Conservation (phyloP, 1,140 invertebrate genomes). For the Halictus rubicundus region DNA sequence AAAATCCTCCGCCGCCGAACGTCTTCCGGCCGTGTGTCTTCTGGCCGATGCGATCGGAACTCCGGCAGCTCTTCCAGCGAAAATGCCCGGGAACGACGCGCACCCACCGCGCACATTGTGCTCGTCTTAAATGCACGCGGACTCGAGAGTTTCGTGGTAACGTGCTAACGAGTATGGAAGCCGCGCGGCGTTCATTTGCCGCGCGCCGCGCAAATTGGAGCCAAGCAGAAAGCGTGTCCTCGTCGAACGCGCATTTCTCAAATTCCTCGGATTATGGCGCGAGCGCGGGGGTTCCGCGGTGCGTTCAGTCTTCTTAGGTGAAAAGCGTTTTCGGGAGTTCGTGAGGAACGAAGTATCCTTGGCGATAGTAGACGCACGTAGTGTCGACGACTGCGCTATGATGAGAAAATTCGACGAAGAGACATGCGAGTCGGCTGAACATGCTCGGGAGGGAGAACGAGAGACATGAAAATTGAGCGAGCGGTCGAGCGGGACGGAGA, state of each 20-base stretch:
- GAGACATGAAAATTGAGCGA: neutral
- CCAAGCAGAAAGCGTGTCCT: neutral
- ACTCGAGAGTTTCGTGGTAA: neutral
- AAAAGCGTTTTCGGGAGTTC: constrained; percentile 27
- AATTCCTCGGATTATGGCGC: constrained; percentile 18
- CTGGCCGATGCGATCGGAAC: neutral
- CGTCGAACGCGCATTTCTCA: constrained; percentile 36
- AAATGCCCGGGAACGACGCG: no score
- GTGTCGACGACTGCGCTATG: neutral
- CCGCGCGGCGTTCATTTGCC: constrained; percentile 11
- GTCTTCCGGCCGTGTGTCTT: neutral
- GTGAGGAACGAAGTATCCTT: neutral
- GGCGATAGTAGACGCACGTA: neutral
- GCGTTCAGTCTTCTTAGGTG: constrained; percentile 35
- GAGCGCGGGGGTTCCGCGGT: no score
- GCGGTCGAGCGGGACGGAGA: no score
- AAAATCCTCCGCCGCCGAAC: neutral
- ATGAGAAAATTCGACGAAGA: neutral
- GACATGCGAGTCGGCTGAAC: neutral
- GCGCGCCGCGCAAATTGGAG: neutral
- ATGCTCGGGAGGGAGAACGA: constrained; percentile 10
- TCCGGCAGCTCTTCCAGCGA: neutral
- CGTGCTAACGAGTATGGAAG: neutral
- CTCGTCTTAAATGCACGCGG: no score
- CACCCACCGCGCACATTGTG: no score